Percentiles rank a stretch among this genome's conserved stretches.
These are phyloP conservation scores for Hydropotes inermis DNA, from an alignment of 2,113 vertebrate genomes.

Conservation along the genomic window DNA sequence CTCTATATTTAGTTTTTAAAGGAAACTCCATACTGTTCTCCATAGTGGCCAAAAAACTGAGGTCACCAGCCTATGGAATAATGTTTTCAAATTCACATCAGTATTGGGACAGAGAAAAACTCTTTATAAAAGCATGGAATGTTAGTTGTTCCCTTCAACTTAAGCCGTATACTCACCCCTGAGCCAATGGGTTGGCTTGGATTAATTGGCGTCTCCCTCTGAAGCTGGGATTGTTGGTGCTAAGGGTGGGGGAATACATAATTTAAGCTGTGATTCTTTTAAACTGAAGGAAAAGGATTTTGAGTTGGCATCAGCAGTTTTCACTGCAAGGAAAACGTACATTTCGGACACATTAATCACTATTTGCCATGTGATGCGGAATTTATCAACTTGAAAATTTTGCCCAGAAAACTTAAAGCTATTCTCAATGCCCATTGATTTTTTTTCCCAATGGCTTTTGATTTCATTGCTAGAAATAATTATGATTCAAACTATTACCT, in stretches of 20 bases:
- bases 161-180: background rate
- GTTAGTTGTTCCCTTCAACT: background rate
- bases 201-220: background rate
- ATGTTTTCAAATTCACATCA: background rate
- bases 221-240: background rate
- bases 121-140: background rate
- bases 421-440: background rate
- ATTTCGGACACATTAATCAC: background rate
- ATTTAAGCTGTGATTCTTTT: background rate
- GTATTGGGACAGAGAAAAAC: background rate
- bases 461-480: background rate
- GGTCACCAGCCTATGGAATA: background rate
- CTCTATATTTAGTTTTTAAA: background rate
- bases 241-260: background rate
- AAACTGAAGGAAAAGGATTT: background rate
- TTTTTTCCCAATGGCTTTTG: background rate
- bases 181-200: background rate
- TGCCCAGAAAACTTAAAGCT: background rate
- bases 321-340: background rate
- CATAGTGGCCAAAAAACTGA: background rate
- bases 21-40: background rate
- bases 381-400: background rate
- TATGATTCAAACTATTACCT: background rate
- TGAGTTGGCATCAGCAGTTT: background rate
- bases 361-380: background rate